Conservation (phyloP, 2,797 vertebrate species). For the Graptemys geographica region DNA sequence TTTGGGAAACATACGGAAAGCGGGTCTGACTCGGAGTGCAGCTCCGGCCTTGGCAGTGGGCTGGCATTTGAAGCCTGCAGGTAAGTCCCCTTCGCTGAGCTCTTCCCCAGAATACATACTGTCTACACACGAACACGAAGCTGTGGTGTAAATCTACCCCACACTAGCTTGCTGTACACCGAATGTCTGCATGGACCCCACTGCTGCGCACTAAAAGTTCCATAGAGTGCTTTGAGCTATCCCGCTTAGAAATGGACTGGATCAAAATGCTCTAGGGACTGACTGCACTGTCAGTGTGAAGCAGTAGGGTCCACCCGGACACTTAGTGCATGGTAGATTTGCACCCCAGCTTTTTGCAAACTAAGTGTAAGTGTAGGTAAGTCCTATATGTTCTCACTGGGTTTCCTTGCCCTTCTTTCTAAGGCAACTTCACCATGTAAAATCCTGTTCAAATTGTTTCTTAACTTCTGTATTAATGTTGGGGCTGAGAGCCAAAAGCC, state of each 20-base stretch:
- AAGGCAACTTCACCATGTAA: not conserved
- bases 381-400: not conserved
- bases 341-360: not conserved
- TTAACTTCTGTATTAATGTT: not conserved
- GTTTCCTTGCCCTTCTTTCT: not conserved
- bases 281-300: not conserved
- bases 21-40: constrained; percentile 88
- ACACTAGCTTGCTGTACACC: not conserved
- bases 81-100: constrained; percentile 74
- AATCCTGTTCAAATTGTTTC: not conserved
- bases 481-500: not conserved
- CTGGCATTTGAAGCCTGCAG: constrained; percentile 87
- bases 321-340: not conserved
- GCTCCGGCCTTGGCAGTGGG: constrained; percentile 75
- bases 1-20: constrained; percentile 87
- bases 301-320: not conserved
- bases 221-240: not conserved
- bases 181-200: not conserved
- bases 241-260: not conserved
- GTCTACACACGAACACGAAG: not conserved
- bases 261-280: not conserved
- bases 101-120: not conserved
- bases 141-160: not conserved
- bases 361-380: not conserved
- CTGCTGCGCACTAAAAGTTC: not conserved